phyloP scores from a whole-genome alignment of 2,888 invertebrate genomes.

The Argynnis bischoffii region DNA sequence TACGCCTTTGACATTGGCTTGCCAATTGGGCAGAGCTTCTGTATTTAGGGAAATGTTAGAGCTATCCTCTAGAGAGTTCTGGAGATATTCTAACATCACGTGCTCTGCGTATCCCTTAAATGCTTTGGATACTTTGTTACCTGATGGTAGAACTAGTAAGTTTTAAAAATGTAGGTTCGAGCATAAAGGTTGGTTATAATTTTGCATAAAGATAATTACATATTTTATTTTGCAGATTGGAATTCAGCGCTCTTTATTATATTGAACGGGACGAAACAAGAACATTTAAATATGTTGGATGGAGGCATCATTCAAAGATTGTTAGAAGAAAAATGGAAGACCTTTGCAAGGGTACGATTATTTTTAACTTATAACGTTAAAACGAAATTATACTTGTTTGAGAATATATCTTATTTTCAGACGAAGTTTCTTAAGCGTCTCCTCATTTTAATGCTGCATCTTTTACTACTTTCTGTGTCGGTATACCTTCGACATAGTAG shows the following conservation, averaged over 20 bases:
- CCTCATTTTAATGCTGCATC: conserved; percentile 92
- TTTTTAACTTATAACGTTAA: background rate
- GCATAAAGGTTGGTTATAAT: background rate
- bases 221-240: conserved; percentile 89
- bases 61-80: conserved; percentile 96
- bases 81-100: conserved; percentile 99
- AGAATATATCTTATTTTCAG: conserved; percentile 69
- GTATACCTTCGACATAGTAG: conserved; percentile 92
- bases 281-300: conserved; percentile 99
- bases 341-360: conserved; percentile 93
- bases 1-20: conserved; percentile 97
- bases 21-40: conserved; percentile 96
- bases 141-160: conserved; percentile 97
- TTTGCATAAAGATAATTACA: background rate
- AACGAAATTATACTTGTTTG: background rate
- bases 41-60: conserved; percentile 99
- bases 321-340: conserved; percentile 99
- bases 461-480: conserved; percentile 93
- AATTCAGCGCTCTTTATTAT: conserved; percentile 99
- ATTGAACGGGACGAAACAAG: conserved; percentile 97
- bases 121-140: conserved; percentile 96
- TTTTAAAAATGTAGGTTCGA: conserved; percentile 2
- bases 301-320: conserved; percentile 98
- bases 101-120: conserved; percentile 99
- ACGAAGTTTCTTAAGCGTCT: conserved; percentile 96